Evolutionary conservation across 1,140 invertebrate genomes (phyloP).

Genomic region (Hormaphis cornu): DNA sequence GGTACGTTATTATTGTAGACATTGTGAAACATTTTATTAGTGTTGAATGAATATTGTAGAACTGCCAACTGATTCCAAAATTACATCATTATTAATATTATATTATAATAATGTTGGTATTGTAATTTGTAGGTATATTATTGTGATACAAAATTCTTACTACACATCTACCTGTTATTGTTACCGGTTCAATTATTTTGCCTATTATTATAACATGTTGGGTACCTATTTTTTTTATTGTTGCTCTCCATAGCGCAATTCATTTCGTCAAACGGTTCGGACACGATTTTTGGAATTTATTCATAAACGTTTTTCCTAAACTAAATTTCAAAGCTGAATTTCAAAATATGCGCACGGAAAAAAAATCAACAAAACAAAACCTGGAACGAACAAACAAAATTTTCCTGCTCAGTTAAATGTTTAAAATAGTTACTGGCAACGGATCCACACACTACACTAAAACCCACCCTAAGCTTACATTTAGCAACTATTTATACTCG

Average conservation of each 20-base stretch:
- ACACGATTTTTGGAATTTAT: too few relatives aligned
- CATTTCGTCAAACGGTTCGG: too few relatives aligned
- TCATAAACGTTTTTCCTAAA: too few relatives aligned
- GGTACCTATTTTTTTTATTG: background rate
- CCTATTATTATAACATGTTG: background rate
- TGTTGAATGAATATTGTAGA: background rate
- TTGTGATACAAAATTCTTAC: background rate
- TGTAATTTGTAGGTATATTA: background rate
- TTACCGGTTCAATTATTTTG: background rate
- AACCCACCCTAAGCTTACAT: too few relatives aligned
- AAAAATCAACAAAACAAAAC: too few relatives aligned
- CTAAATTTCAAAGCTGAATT: too few relatives aligned
- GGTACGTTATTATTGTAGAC: background rate
- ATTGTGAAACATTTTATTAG: constrained; percentile 7
- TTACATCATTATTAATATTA: constrained; percentile 14
- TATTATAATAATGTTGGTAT: background rate
- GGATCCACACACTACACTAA: too few relatives aligned
- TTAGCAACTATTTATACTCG: too few relatives aligned
- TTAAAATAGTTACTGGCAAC: too few relatives aligned
- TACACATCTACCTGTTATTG: background rate
- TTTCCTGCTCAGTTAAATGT: too few relatives aligned
- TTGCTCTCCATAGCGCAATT: background rate
- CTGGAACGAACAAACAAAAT: too few relatives aligned
- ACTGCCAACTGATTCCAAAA: background rate
- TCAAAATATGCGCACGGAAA: too few relatives aligned